Evolutionary conservation across 2,888 invertebrate species (phyloP).

Genomic region (Suillia variegata): DNA sequence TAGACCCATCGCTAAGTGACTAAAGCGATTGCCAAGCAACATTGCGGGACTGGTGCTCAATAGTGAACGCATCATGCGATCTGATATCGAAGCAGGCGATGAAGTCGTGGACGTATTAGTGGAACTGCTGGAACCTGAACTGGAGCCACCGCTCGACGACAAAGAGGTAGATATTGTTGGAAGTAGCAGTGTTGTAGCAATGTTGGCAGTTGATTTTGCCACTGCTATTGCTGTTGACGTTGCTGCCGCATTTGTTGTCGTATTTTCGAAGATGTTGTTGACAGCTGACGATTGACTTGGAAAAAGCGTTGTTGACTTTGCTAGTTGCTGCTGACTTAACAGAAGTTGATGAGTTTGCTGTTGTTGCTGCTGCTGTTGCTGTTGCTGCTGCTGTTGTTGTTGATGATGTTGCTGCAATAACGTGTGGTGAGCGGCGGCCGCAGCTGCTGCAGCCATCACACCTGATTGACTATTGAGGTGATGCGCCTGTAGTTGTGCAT

Average conservation of each 20-base stretch:
- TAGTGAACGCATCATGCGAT: slow-evolving; percentile 39
- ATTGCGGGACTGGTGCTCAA: slow-evolving; percentile 42
- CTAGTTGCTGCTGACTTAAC: slow-evolving; percentile 29
- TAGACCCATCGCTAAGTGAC: slow-evolving; percentile 53
- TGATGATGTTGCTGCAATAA: slow-evolving; percentile 20
- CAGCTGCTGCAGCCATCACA: slow-evolving; percentile 18
- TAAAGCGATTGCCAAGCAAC: slow-evolving; percentile 51
- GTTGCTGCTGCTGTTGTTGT: slow-evolving; percentile 11
- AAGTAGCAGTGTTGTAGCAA: neutral
- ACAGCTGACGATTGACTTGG: neutral
- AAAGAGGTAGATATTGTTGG: slow-evolving; percentile 17
- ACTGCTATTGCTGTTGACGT: slow-evolving; percentile 22
- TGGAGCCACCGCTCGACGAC: neutral
- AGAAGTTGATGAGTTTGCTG: slow-evolving; percentile 32
- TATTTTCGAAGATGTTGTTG: slow-evolving; percentile 19
- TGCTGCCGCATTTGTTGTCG: slow-evolving; percentile 26
- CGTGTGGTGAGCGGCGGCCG: slow-evolving; percentile 14
- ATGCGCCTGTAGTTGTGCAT: slow-evolving; percentile 34
- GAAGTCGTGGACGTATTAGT: slow-evolving; percentile 45
- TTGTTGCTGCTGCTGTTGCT: slow-evolving; percentile 22
- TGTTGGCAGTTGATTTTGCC: slow-evolving; percentile 3
- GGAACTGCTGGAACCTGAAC: slow-evolving; percentile 29
- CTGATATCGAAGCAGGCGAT: slow-evolving; percentile 42
- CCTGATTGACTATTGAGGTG: too few species aligned
- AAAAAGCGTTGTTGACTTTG: slow-evolving; percentile 13